Percentiles rank a stretch among this genome's conserved stretches.
Conservation (phyloP, 2,888 invertebrate species). For the Cosmopolites sordidus region DNA sequence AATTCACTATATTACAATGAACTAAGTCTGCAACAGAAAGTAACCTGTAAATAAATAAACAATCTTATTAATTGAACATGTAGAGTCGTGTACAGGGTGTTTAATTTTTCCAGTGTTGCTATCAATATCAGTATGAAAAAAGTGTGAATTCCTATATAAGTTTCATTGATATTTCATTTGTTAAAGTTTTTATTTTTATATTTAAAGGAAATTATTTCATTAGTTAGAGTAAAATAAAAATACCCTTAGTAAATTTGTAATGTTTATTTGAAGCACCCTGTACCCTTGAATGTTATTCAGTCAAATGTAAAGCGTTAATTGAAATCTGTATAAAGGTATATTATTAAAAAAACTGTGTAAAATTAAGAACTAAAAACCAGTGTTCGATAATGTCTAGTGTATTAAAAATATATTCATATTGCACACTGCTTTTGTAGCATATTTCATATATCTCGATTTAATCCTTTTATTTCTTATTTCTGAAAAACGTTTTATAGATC, state of each 20-base stretch:
- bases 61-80: slow-evolving; percentile 14
- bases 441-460: too few species aligned
- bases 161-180: slow-evolving; percentile 9
- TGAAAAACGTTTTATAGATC: too few species aligned
- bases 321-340: not conserved
- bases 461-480: too few species aligned
- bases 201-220: slow-evolving; percentile 22
- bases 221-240: slow-evolving; percentile 25
- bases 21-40: slow-evolving; percentile 15
- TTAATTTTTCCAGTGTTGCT: slow-evolving; percentile 9
- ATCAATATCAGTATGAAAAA: too few species aligned
- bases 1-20: slow-evolving; percentile 11
- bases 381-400: not conserved
- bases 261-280: not conserved
- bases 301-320: not conserved
- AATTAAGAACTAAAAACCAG: not conserved
- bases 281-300: not conserved
- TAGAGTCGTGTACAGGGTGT: slow-evolving; percentile 26
- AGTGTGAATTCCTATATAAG: too few species aligned
- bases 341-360: not conserved
- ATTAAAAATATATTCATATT: not conserved
- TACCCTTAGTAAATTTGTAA: slow-evolving; percentile 20
- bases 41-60: slow-evolving; percentile 22
- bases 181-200: slow-evolving; percentile 25
- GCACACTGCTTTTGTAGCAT: not conserved